Evolutionary conservation across 2,888 invertebrate species (phyloP).

Genomic region (Aromia moschata): DNA sequence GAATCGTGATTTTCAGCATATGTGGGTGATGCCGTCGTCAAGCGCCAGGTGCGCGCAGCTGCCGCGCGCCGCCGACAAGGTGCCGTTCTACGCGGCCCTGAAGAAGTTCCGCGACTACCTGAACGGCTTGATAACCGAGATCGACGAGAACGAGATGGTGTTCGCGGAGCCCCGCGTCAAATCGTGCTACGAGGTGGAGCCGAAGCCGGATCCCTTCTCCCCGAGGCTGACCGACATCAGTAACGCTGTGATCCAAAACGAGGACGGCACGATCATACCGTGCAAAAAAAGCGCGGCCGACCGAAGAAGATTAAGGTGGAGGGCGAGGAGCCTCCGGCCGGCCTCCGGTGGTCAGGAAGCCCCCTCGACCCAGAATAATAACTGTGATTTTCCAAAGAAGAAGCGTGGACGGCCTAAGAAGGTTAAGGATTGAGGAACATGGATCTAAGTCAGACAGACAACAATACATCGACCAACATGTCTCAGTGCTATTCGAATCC

Average conservation of each 20-base stretch:
- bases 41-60: conserved; percentile 96
- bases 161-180: conserved; percentile 79
- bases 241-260: conserved; percentile 66
- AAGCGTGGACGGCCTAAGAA: conserved; percentile 90
- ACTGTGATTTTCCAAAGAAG: conserved; percentile 80
- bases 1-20: conserved; percentile 73
- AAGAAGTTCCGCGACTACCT: conserved; percentile 96
- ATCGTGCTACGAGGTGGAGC: conserved; percentile 70
- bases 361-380: conserved; percentile 56
- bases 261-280: conserved; percentile 73
- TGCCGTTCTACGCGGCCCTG: conserved; percentile 95
- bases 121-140: conserved; percentile 83
- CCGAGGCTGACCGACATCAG: conserved; percentile 63
- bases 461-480: conserved; percentile 62
- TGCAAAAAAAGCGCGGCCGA: conserved; percentile 88
- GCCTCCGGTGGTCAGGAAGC: conserved; percentile 66
- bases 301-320: conserved; percentile 85
- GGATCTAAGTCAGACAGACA: conserved; percentile 61
- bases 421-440: conserved; percentile 75
- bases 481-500: conserved; percentile 65
- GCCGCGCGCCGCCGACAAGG: conserved; percentile 97
- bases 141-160: conserved; percentile 88
- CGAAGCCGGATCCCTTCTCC: conserved; percentile 61
- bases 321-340: conserved; percentile 70
- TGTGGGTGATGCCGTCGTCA: conserved; percentile 99